These are phyloP conservation scores for Drosophila engyochracea DNA, from an alignment of 2,888 invertebrate genomes.

Conservation along the genomic window DNA sequence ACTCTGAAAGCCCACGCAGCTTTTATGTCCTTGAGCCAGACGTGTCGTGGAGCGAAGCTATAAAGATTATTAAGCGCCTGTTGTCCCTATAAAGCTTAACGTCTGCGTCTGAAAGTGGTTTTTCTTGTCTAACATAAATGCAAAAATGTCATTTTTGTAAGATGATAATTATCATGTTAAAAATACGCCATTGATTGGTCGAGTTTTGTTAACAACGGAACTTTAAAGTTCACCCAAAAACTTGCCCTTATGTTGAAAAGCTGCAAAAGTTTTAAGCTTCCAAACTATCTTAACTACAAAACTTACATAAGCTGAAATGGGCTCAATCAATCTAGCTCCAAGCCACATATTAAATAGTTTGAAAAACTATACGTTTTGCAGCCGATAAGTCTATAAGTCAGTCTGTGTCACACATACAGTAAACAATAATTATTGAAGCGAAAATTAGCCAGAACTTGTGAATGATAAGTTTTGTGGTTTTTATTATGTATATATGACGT, in stretches of 20 bases:
- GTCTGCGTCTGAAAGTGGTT: slow-evolving; percentile 17
- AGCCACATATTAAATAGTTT: background rate
- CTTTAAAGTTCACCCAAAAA: background rate
- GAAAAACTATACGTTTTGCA: background rate
- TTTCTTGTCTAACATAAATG: slow-evolving; percentile 33
- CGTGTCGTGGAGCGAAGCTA: slow-evolving; percentile 29
- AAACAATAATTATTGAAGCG: slow-evolving; percentile 6
- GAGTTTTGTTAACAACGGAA: background rate
- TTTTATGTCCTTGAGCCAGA: slow-evolving; percentile 41
- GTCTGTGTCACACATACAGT: background rate
- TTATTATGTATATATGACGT: background rate
- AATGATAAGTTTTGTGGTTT: slow-evolving; percentile 2
- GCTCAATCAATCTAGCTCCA: background rate
- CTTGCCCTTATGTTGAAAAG: background rate
- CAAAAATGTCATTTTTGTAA: background rate
- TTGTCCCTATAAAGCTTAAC: slow-evolving; percentile 4
- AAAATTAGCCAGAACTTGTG: slow-evolving; percentile 1
- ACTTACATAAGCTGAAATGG: background rate
- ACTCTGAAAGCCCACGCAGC: slow-evolving; percentile 20
- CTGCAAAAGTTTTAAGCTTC: background rate
- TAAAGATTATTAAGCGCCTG: slow-evolving; percentile 46
- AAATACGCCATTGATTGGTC: background rate
- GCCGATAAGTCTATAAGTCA: background rate
- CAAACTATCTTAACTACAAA: background rate
- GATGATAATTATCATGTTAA: background rate